These are phyloP conservation scores for Hypomecis punctinalis DNA, from an alignment of 2,888 invertebrate genomes.

Conservation along the genomic window DNA sequence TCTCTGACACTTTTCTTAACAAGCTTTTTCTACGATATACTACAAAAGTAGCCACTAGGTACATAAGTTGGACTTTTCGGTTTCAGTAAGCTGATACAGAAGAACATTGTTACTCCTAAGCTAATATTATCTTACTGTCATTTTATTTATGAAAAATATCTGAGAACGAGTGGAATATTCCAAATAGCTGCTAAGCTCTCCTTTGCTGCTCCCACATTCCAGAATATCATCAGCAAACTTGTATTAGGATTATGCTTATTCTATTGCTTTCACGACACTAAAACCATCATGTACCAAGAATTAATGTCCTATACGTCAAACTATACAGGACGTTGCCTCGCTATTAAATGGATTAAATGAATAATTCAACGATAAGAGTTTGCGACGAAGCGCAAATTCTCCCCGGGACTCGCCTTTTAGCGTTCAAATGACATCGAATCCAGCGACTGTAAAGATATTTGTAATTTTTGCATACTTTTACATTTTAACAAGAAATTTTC, in stretches of 20 bases:
- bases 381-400: slow-evolving; percentile 58
- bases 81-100: too few species aligned
- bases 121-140: too few species aligned
- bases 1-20: too few species aligned
- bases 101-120: too few species aligned
- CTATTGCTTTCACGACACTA: slow-evolving; percentile 34
- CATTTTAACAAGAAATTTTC: slow-evolving; percentile 5
- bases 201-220: too few species aligned
- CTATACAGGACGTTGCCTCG: slow-evolving; percentile 50
- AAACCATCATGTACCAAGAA: slow-evolving; percentile 39
- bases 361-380: slow-evolving; percentile 72
- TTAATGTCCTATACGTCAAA: slow-evolving; percentile 51
- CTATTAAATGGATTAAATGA: slow-evolving; percentile 80
- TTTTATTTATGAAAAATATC: too few species aligned
- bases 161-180: too few species aligned
- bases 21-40: too few species aligned
- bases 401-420: slow-evolving; percentile 41
- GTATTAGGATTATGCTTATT: slow-evolving; percentile 23
- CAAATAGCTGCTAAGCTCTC: too few species aligned
- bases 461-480: slow-evolving; percentile 15
- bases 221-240: background rate
- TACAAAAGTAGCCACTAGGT: too few species aligned
- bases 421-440: slow-evolving; percentile 37
- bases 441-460: slow-evolving; percentile 11
- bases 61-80: too few species aligned